A percentile compares a stretch with the other conserved stretches of the same genome.
These are phyloP conservation scores for Fukomys damarensis DNA, from an alignment of 2,113 vertebrate genomes.

Conservation along the genomic window DNA sequence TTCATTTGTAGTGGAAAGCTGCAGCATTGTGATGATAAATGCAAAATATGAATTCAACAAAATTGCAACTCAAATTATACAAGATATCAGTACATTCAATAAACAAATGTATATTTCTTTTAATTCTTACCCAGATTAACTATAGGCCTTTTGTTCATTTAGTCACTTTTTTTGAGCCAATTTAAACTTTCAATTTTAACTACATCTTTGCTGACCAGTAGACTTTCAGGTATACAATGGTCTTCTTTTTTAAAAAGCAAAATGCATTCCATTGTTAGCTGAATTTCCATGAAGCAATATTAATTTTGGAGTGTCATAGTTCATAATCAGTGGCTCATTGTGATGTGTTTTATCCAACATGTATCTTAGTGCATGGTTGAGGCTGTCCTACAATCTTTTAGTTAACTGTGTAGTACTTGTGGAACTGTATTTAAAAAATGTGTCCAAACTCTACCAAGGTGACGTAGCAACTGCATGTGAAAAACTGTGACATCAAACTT, in stretches of 20 bases:
- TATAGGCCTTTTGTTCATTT: not conserved
- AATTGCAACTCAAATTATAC: not conserved
- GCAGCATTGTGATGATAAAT: not conserved
- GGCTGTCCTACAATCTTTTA: not conserved
- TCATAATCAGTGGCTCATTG: not conserved
- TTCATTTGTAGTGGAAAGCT: not conserved
- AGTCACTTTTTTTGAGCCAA: not conserved
- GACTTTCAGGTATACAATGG: not conserved
- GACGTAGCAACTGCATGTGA: conserved; percentile 55
- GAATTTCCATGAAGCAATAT: not conserved
- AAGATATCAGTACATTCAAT: not conserved
- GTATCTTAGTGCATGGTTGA: not conserved
- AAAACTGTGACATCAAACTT: conserved; percentile 35
- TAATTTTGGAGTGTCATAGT: not conserved
- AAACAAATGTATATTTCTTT: not conserved
- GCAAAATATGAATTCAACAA: not conserved
- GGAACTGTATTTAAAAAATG: not conserved
- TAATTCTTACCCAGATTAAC: not conserved
- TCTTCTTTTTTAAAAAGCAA: not conserved
- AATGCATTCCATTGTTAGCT: not conserved
- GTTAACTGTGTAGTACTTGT: not conserved
- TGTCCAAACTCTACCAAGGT: not conserved
- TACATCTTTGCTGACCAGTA: not conserved
- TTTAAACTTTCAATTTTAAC: conserved; percentile 19
- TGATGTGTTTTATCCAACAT: not conserved